A percentile compares a stretch with the other conserved stretches of the same genome.
Conservation (phyloP, 2,113 vertebrate species). For the Osmerus eperlanus region DNA sequence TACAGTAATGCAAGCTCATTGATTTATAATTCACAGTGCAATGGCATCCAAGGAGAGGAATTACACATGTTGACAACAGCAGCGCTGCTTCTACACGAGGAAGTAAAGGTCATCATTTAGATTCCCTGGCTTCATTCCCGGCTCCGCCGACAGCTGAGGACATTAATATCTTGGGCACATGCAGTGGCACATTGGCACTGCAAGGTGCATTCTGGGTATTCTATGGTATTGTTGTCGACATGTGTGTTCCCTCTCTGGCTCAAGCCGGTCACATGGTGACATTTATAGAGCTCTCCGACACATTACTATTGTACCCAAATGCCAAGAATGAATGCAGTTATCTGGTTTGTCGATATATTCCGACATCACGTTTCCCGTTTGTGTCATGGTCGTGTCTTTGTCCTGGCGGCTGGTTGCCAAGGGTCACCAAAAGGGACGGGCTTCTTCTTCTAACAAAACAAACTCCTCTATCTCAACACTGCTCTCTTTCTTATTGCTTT, state of each 20-base stretch:
- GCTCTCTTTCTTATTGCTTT: not conserved
- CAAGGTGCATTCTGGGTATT: constrained; percentile 1
- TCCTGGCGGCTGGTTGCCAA: no score
- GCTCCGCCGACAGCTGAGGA: constrained; percentile 27
- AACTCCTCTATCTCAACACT: not conserved
- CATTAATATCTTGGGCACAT: constrained; percentile 19
- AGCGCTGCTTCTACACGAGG: constrained; percentile 35
- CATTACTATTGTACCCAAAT: no score
- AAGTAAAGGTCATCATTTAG: constrained; percentile 68
- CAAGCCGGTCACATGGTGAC: constrained; percentile 5
- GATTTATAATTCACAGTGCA: constrained; percentile 65
- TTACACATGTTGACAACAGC: constrained; percentile 65
- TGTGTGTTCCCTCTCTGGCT: constrained; percentile 21
- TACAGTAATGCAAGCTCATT: constrained; percentile 59
- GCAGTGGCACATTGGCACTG: constrained; percentile 15
- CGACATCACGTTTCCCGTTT: no score
- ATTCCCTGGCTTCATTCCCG: constrained; percentile 49
- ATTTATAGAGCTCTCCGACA: no score
- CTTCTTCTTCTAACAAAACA: not conserved
- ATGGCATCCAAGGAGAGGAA: constrained; percentile 45
- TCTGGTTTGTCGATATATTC: no score
- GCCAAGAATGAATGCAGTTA: no score
- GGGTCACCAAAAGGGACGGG: not conserved
- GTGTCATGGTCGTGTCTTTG: no score
- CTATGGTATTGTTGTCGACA: constrained; percentile 6